Percentiles rank a stretch among this genome's conserved stretches.
Evolutionary conservation across 2,888 invertebrate genomes (phyloP).

Genomic region (Nomada hirtipes): DNA sequence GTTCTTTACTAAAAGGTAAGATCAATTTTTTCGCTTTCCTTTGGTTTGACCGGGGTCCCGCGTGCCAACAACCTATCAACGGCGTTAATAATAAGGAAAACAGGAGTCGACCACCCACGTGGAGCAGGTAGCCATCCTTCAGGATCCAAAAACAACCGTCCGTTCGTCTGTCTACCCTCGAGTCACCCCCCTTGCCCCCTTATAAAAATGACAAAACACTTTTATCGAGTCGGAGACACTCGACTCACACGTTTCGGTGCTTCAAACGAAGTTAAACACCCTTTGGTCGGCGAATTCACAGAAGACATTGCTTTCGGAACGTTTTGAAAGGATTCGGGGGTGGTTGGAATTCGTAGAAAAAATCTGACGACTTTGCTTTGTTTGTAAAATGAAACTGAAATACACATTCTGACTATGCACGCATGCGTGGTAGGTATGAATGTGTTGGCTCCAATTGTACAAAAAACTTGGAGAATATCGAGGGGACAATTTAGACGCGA

Average conservation of each 20-base stretch:
- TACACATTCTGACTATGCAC: no score
- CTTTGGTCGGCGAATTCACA: neutral
- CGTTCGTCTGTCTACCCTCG: constrained; percentile 40
- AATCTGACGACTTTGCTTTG: neutral
- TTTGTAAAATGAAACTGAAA: neutral
- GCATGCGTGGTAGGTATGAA: no score
- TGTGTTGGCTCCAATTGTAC: neutral
- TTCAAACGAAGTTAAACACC: constrained; percentile 55
- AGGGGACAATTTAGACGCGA: no score
- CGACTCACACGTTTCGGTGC: constrained; percentile 45
- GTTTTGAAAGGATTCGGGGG: neutral
- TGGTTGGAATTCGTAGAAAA: neutral
- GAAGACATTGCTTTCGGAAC: neutral
- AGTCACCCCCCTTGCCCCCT: constrained; percentile 60
- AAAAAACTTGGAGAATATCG: no score
- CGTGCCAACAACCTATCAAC: constrained; percentile 73
- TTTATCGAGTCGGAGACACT: constrained; percentile 63
- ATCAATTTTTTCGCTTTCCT: constrained; percentile 20
- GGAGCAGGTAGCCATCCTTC: constrained; percentile 75
- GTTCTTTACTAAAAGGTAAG: neutral
- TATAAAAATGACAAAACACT: constrained; percentile 79
- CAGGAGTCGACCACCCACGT: constrained; percentile 78
- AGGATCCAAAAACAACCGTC: constrained; percentile 52
- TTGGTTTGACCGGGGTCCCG: constrained; percentile 25
- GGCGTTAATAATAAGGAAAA: constrained; percentile 77